phyloP scores from a whole-genome alignment of 2,888 invertebrate genomes.

The Acronicta leporina region DNA sequence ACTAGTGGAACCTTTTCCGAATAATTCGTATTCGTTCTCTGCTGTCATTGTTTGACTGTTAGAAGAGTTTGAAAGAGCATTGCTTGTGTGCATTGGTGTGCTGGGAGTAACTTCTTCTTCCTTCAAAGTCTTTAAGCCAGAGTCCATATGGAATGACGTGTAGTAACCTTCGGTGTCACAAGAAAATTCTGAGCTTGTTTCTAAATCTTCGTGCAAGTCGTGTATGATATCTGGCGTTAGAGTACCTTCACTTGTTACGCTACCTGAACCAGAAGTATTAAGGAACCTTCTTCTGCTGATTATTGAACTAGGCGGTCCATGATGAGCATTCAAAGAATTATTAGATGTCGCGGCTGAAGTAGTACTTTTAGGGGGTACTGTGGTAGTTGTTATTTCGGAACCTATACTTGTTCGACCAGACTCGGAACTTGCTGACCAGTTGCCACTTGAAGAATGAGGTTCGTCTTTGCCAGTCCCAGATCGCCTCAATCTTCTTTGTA shows the following conservation, averaged over 20 bases:
- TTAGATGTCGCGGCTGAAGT: constrained; percentile 91
- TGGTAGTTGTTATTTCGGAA: constrained; percentile 93
- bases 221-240: constrained; percentile 95
- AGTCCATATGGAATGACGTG: constrained; percentile 99
- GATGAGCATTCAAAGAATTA: constrained; percentile 91
- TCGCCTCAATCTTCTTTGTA: constrained; percentile 91
- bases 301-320: constrained; percentile 92
- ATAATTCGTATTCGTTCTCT: constrained; percentile 96
- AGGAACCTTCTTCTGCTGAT: constrained; percentile 91
- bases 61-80: constrained; percentile 91
- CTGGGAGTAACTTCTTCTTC: constrained; percentile 91
- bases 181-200: constrained; percentile 97
- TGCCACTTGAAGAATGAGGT: constrained; percentile 96
- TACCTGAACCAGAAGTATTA: constrained; percentile 94
- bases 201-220: constrained; percentile 94
- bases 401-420: constrained; percentile 96
- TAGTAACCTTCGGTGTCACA: constrained; percentile 99
- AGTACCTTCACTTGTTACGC: constrained; percentile 95
- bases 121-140: constrained; percentile 95
- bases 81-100: constrained; percentile 92
- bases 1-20: constrained; percentile 97
- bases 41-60: constrained; percentile 92
- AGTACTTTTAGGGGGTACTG: constrained; percentile 92
- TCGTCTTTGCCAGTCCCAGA: constrained; percentile 92
- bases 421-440: constrained; percentile 98